These are phyloP conservation scores for Apistogramma diplotaenia DNA, from an alignment of 2,113 vertebrate species.

Conservation along the genomic window DNA sequence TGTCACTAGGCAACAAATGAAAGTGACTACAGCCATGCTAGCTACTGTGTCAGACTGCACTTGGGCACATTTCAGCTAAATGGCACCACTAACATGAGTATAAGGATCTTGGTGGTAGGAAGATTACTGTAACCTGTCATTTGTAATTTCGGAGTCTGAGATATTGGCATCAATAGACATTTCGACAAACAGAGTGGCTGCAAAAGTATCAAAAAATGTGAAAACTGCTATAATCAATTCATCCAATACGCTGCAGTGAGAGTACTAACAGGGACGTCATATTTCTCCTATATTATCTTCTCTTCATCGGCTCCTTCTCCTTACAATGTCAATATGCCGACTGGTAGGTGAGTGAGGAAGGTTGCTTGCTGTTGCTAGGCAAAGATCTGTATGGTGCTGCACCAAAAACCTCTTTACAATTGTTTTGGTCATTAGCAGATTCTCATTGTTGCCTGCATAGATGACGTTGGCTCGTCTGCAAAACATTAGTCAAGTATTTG, in stretches of 20 bases:
- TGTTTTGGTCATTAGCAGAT: not conserved
- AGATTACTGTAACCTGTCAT: not conserved
- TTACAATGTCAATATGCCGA: not conserved
- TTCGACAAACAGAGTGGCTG: not conserved
- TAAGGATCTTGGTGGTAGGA: not conserved
- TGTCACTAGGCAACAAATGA: conserved; percentile 1
- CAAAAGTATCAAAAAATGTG: not conserved
- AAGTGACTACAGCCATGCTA: not conserved
- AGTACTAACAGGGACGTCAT: not conserved
- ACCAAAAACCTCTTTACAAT: not conserved
- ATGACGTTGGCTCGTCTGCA: not conserved
- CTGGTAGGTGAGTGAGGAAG: no score
- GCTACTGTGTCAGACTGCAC: not conserved
- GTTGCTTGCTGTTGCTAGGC: not conserved
- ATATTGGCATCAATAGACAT: not conserved
- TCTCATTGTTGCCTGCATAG: not conserved
- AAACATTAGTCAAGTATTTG: not conserved
- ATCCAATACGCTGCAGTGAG: not conserved
- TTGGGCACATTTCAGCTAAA: not conserved
- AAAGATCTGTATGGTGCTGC: not conserved
- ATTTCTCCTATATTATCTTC: no score
- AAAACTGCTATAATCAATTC: not conserved
- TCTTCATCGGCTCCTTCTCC: not conserved
- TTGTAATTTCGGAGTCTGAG: not conserved
- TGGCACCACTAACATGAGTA: not conserved